Conservation (phyloP, 2,888 invertebrate genomes). For the Smittia aterrima region DNA sequence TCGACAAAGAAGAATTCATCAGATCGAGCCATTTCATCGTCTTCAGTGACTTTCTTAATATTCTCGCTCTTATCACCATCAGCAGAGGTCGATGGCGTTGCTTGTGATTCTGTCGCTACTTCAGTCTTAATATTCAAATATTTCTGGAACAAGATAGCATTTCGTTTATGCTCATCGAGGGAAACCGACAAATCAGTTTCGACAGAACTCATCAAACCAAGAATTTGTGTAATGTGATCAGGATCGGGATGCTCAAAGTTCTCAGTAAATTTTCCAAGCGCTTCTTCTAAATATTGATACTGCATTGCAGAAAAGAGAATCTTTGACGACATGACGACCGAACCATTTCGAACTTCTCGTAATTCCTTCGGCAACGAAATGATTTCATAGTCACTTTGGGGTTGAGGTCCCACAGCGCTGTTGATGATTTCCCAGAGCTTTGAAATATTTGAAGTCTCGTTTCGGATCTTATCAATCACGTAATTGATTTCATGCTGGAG, state of each 20-base stretch:
- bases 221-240: not conserved
- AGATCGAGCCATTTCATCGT: not conserved
- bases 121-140: conserved; percentile 20
- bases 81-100: not conserved
- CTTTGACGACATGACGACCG: not conserved
- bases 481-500: not conserved
- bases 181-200: not conserved
- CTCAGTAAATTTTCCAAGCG: not conserved
- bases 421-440: conserved; percentile 1
- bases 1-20: conserved; percentile 37
- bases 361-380: conserved; percentile 1
- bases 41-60: not conserved
- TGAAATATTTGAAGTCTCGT: not conserved
- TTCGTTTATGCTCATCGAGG: conserved; percentile 2
- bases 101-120: not conserved
- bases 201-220: not conserved
- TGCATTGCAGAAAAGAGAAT: not conserved
- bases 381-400: not conserved
- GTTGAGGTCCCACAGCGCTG: not conserved
- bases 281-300: conserved; percentile 1
- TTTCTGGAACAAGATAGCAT: conserved; percentile 11
- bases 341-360: not conserved
- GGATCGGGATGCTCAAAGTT: not conserved
- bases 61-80: not conserved
- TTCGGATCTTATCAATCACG: not conserved